A percentile compares a stretch with the other conserved stretches of the same genome.
These are phyloP conservation scores for Papilio glaucus DNA, from an alignment of 1,140 invertebrate species.

Conservation along the genomic window DNA sequence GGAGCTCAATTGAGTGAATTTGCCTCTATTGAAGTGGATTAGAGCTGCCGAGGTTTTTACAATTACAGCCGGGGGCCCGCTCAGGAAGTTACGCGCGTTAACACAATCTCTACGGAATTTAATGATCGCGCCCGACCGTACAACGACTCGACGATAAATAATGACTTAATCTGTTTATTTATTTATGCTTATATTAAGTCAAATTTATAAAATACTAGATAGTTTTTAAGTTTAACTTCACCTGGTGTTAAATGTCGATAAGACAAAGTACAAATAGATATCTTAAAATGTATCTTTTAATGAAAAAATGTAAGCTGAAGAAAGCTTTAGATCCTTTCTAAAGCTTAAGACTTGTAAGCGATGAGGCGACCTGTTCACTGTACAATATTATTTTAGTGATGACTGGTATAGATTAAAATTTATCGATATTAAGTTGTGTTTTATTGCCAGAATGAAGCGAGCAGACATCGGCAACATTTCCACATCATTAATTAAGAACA, in stretches of 20 bases:
- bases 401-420: neutral
- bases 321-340: too few relatives aligned
- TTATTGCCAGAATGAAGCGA: constrained; percentile 1
- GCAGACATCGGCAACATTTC: constrained; percentile 4
- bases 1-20: constrained; percentile 59
- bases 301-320: too few relatives aligned
- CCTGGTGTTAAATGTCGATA: too few relatives aligned
- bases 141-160: neutral
- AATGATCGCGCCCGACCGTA: neutral
- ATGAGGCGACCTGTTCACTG: too few relatives aligned
- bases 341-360: too few relatives aligned
- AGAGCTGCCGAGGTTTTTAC: constrained; percentile 59
- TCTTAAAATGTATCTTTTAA: too few relatives aligned
- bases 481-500: constrained; percentile 34
- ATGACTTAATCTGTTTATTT: constrained; percentile 6
- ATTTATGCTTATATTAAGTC: neutral
- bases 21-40: constrained; percentile 60
- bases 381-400: neutral
- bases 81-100: constrained; percentile 48
- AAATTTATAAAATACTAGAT: neutral
- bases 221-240: neutral
- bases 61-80: constrained; percentile 53
- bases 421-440: constrained; percentile 4
- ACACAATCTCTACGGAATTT: constrained; percentile 39
- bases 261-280: too few relatives aligned